Conservation (phyloP, 2,888 invertebrate species). For the Hecatera dysodea region DNA sequence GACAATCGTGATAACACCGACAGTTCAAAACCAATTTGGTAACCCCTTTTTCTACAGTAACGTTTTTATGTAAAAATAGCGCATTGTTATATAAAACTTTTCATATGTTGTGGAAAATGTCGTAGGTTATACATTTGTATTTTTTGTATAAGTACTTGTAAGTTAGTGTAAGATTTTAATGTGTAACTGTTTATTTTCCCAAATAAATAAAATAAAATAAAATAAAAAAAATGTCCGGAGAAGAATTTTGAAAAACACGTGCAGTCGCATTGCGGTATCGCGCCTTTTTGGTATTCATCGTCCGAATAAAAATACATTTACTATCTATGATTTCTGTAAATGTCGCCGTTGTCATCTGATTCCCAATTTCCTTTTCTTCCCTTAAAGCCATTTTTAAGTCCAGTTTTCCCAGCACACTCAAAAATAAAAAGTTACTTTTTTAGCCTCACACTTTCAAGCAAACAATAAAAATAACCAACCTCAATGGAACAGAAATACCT, state of each 20-base stretch:
- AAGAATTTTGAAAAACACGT: neutral
- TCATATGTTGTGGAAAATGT: no score
- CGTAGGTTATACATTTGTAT: no score
- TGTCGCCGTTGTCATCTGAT: neutral
- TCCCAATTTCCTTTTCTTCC: neutral
- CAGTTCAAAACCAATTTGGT: no score
- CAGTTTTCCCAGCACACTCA: neutral
- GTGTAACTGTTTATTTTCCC: no score
- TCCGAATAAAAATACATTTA: neutral
- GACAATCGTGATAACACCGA: neutral
- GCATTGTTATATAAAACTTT: no score
- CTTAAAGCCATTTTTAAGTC: neutral
- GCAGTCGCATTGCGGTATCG: neutral
- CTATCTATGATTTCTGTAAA: neutral
- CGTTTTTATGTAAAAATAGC: no score
- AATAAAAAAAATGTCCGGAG: no score
- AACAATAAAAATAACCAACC: neutral
- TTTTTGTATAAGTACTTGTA: no score
- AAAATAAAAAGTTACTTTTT: neutral
- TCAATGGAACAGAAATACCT: constrained; percentile 28
- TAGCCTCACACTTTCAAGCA: neutral
- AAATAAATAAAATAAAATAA: no score
- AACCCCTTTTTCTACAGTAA: no score
- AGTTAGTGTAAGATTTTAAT: no score
- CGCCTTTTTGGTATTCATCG: neutral